Evolutionary conservation across 2,797 vertebrate species (phyloP), one percentile per base, ranked within the genome.

Genomic region (Tympanoctomys barrerae): DNA sequence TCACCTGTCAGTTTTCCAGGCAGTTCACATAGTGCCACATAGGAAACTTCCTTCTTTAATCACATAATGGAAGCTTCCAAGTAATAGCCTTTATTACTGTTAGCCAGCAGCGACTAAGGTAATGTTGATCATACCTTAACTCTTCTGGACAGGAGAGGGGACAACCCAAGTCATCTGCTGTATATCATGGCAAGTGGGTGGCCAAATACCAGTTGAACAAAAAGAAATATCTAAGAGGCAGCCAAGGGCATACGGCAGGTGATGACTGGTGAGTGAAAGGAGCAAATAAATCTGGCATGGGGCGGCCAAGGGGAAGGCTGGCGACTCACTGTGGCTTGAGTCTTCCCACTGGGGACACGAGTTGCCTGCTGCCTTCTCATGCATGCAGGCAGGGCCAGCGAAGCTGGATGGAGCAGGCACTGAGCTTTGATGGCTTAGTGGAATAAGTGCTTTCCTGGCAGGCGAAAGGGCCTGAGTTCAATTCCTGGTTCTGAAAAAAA

Each of bases 21-120:
- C 21, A 61, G 68, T 73, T 81, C 24, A 14, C 71, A 46, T 26
- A 52, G 46, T 36, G 5, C 36, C 21, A 49, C 49, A n/a, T 79
- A 79, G 46, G 42, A 96, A 79, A 79, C 36, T 87, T 33, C 39
- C n/a, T 83, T 33, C 57, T 84, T 57, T 94, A 93, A 90, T 81
- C 42, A 79, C 71, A 79, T 36, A 49, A 33, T 24, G 21, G 7
- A 68, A 70, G 11, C 46, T 89, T 80, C 59, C 49, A 26, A 57
- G 75, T 36, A 39, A 52, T 46, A 31, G 22, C 57, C 36, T 87
- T 54, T n/a, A 85, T 12, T 83, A 46, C 59, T 81, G 33, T 62
- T 90, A 12, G n/a, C 36, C 39, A 28, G 80, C 57, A 73, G 75
- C 49, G 42, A 85, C 46, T 89, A 71, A 86, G 79, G 21, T 33